A percentile compares a stretch with the other conserved stretches of the same genome.
These are phyloP conservation scores for Illadopsis cleaveri DNA, from an alignment of 2,113 vertebrate genomes.

Conservation along the genomic window DNA sequence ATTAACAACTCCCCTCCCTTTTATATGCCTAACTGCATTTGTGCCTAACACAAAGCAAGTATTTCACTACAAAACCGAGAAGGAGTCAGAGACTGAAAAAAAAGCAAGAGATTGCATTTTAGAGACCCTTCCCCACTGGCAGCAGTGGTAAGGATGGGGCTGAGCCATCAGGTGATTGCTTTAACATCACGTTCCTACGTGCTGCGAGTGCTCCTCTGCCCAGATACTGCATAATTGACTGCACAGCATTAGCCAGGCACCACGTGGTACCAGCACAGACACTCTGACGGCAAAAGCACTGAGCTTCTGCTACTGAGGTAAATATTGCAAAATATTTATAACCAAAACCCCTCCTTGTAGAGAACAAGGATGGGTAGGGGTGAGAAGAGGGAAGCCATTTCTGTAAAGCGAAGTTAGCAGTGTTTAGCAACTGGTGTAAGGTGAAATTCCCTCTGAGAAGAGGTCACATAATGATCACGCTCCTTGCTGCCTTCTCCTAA, in stretches of 20 bases:
- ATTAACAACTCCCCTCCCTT: background rate
- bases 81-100: background rate
- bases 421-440: background rate
- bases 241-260: conserved; percentile 23
- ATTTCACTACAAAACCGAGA: background rate
- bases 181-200: background rate
- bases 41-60: background rate
- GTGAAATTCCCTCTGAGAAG: background rate
- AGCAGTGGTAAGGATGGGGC: background rate
- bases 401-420: background rate
- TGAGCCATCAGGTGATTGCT: background rate
- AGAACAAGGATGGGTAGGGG: background rate
- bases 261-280: conserved; percentile 20
- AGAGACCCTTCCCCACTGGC: background rate
- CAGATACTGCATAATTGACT: conserved; percentile 66
- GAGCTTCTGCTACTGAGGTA: background rate
- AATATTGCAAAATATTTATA: background rate
- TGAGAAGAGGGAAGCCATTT: background rate
- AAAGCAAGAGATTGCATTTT: background rate
- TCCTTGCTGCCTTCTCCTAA: background rate
- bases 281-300: background rate
- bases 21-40: background rate
- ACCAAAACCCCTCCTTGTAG: background rate
- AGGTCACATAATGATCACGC: background rate
- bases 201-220: conserved; percentile 58